Percentiles rank a stretch among this genome's conserved stretches.
These are phyloP conservation scores for Ormyrus thymus DNA, from an alignment of 2,888 invertebrate species.

Conservation along the genomic window DNA sequence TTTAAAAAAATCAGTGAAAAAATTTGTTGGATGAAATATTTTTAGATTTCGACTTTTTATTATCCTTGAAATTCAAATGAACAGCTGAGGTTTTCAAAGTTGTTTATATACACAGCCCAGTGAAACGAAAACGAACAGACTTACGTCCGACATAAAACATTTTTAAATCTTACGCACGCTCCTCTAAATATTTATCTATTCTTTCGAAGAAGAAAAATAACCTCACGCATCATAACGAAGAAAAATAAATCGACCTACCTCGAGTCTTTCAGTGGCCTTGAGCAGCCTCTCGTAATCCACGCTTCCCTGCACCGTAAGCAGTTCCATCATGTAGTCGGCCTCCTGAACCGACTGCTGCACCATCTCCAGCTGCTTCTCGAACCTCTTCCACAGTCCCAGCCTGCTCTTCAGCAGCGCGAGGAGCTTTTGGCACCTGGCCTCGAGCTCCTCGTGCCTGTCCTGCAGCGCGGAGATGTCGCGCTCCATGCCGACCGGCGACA, in stretches of 20 bases:
- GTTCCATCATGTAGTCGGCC: slow-evolving; percentile 91
- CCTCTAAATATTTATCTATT: too few relatives aligned
- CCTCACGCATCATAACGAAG: too few relatives aligned
- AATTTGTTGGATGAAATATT: too few relatives aligned
- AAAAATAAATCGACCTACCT: slow-evolving; percentile 78
- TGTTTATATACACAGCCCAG: too few relatives aligned
- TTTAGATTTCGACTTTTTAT: too few relatives aligned
- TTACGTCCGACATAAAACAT: too few relatives aligned
- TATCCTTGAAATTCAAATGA: too few relatives aligned
- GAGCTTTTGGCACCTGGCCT: slow-evolving; percentile 83
- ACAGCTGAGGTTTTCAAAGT: too few relatives aligned
- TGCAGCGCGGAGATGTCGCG: slow-evolving; percentile 85
- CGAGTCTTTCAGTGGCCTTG: slow-evolving; percentile 89
- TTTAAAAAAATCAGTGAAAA: too few relatives aligned
- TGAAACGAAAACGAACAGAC: too few relatives aligned
- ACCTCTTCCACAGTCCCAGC: slow-evolving; percentile 84
- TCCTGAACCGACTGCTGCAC: slow-evolving; percentile 90
- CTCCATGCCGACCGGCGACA: slow-evolving; percentile 86
- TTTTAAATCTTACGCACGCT: too few relatives aligned
- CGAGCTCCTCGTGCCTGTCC: slow-evolving; percentile 85
- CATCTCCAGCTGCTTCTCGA: slow-evolving; percentile 85
- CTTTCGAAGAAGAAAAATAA: too few relatives aligned
- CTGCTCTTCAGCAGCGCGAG: slow-evolving; percentile 81
- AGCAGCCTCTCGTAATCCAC: slow-evolving; percentile 89
- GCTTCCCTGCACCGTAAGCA: slow-evolving; percentile 88